phyloP scores from a whole-genome alignment of 2,797 vertebrate genomes.

The Coluber constrictor region DNA sequence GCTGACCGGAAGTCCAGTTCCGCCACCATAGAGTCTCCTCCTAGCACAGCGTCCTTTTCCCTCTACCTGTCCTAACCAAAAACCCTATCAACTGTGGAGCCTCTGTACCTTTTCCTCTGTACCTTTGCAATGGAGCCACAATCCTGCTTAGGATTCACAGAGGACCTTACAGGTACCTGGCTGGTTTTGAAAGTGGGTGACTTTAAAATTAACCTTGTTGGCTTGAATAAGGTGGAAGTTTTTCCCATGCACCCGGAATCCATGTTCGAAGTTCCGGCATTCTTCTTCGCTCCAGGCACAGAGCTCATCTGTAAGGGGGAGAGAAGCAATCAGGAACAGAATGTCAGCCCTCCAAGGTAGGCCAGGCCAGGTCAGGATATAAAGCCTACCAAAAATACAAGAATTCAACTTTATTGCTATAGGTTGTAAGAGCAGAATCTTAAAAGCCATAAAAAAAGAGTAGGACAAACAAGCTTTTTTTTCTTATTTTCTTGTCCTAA shows the following conservation, averaged over 20 bases:
- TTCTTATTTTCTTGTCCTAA: not conserved
- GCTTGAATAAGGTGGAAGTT: slow-evolving; percentile 97
- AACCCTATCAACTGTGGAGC: too few species aligned
- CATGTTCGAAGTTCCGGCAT: slow-evolving; percentile 89
- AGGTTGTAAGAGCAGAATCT: not conserved
- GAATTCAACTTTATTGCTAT: not conserved
- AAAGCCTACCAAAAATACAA: not conserved
- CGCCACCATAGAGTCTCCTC: too few species aligned
- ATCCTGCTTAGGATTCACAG: not conserved
- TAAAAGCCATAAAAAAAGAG: not conserved
- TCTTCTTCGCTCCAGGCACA: slow-evolving; percentile 95
- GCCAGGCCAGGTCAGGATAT: not conserved
- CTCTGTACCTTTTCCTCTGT: not conserved
- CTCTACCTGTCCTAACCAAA: too few species aligned
- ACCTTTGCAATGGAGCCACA: too few species aligned
- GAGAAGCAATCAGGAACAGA: not conserved
- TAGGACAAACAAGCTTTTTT: not conserved
- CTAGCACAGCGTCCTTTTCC: too few species aligned
- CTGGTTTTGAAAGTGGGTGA: too few species aligned
- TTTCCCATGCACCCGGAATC: slow-evolving; percentile 93
- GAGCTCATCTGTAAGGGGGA: slow-evolving; percentile 77
- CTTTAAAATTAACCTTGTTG: slow-evolving; percentile 84
- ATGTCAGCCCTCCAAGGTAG: not conserved
- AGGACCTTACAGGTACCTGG: too few species aligned
- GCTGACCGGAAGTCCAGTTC: too few species aligned